phyloP scores from a whole-genome alignment of 1,140 invertebrate species.

The Drosophila dunni region DNA sequence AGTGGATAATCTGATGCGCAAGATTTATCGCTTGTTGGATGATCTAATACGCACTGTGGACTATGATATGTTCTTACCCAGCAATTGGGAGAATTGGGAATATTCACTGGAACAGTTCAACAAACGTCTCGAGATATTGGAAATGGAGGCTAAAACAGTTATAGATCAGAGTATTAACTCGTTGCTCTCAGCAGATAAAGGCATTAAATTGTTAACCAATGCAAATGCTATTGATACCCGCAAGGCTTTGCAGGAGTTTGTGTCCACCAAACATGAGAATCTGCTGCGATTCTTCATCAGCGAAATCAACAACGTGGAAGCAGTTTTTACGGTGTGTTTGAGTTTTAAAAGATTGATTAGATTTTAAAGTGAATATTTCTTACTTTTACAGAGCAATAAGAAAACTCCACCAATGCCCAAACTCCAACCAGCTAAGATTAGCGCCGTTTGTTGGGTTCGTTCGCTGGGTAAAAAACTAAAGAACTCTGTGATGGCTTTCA shows the following conservation, averaged over 20 bases:
- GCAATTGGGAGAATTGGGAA: conserved; percentile 93
- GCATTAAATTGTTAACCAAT: conserved; percentile 91
- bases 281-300: conserved; percentile 93
- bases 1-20: conserved; percentile 92
- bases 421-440: conserved; percentile 91
- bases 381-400: conserved; percentile 86
- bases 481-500: conserved; percentile 90
- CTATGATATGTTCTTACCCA: conserved; percentile 92
- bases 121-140: conserved; percentile 89
- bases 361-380: not conserved
- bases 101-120: conserved; percentile 91
- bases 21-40: conserved; percentile 86
- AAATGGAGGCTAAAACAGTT: conserved; percentile 92
- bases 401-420: conserved; percentile 90
- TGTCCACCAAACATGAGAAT: conserved; percentile 93
- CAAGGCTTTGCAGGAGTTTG: conserved; percentile 88
- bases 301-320: conserved; percentile 90
- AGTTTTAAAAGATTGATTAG: not conserved
- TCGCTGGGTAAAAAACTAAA: conserved; percentile 91
- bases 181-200: conserved; percentile 91
- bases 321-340: conserved; percentile 87
- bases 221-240: conserved; percentile 92
- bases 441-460: conserved; percentile 93
- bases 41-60: conserved; percentile 90
- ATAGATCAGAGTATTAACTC: conserved; percentile 94